Base-by-base conservation (phyloP, 2,888 invertebrate species). In the Zonitis immaculata region DNA sequence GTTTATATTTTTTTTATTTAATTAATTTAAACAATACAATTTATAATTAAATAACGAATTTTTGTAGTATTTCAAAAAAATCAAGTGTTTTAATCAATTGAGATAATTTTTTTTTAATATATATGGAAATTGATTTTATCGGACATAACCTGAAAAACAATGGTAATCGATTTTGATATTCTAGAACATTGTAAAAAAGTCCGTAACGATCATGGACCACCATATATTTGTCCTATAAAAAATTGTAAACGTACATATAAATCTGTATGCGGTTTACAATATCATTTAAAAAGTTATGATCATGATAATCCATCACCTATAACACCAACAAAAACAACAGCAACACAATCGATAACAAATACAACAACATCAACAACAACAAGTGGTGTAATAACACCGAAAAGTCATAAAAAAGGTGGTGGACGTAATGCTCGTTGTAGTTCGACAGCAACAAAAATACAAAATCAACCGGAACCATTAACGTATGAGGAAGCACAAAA, bases 211-310 rank as follows among this genome's bases (percentile, higher is more conserved):
- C 88, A 88, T 69, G 82, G 84, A 2, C 91, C 93, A 48, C 93
- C 93, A 47, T 93, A 90, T 76, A 85, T 86, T 66, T 95, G 94
- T 70, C 94, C 94, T 7, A 81, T 91, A 48, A 85, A 86, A 65
- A 87, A 88, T 68, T 94, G 94, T 77, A 88, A 87, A 62, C 88
- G 89, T 73, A 85, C 87, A 18, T 94, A 93, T 75, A 91, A 91
- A 76, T 91, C 91, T 57, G 85, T 90, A 59, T 87, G 87, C 66
- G 93, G 93, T 1, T 80, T 94, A 63, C 91, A 91, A 70, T 91
- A 90, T 73, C 93, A 94, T 72, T 76, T 93, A 64, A 87, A 87
- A 60, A 89, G 90, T 73, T 90, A 85, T 74, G 91, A 93, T 73
- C 91, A 93, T 73, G 88, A 89, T 67, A 88, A 88, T 70, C 86